phyloP scores from a whole-genome alignment of 2,888 invertebrate genomes.

The Mesorhabditis spiculigera region DNA sequence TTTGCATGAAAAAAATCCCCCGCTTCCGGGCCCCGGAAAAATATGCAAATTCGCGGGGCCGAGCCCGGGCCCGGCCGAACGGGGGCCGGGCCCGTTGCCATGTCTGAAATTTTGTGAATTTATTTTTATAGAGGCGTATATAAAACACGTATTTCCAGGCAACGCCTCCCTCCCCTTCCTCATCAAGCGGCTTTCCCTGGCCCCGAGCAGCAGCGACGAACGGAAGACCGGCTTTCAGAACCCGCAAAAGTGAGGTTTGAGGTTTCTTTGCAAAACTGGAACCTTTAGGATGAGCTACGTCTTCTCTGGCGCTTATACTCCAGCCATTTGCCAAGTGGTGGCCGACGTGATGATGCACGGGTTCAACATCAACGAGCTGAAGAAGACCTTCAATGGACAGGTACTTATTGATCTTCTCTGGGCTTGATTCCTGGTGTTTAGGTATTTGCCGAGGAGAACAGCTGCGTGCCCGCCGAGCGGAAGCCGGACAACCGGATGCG shows the following conservation, averaged over 20 bases:
- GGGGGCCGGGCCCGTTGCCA: too few relatives aligned
- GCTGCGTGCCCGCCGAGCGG: constrained; percentile 35
- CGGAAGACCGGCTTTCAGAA: not conserved
- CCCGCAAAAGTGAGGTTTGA: not conserved
- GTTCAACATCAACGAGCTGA: constrained; percentile 31
- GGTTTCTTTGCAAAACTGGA: constrained; percentile 67
- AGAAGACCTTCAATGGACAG: constrained; percentile 29
- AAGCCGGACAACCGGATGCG: constrained; percentile 49
- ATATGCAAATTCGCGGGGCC: too few relatives aligned
- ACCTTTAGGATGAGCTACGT: constrained; percentile 84
- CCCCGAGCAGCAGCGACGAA: constrained; percentile 7
- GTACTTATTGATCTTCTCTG: too few relatives aligned
- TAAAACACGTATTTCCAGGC: constrained; percentile 1
- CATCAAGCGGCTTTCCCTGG: constrained; percentile 32
- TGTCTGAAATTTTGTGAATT: too few relatives aligned
- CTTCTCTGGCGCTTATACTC: constrained; percentile 84
- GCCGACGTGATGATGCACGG: constrained; percentile 43
- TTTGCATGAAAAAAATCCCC: too few relatives aligned
- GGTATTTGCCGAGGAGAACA: constrained; percentile 36
- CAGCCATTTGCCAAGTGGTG: constrained; percentile 65
- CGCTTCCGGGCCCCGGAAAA: too few relatives aligned
- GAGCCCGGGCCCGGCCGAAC: too few relatives aligned
- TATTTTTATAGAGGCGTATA: not conserved
- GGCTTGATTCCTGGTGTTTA: too few relatives aligned
- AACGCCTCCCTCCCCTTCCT: constrained; percentile 19